These are phyloP conservation scores for Odobenus rosmarus DNA, from an alignment of 2,113 vertebrate species.

Conservation along the genomic window DNA sequence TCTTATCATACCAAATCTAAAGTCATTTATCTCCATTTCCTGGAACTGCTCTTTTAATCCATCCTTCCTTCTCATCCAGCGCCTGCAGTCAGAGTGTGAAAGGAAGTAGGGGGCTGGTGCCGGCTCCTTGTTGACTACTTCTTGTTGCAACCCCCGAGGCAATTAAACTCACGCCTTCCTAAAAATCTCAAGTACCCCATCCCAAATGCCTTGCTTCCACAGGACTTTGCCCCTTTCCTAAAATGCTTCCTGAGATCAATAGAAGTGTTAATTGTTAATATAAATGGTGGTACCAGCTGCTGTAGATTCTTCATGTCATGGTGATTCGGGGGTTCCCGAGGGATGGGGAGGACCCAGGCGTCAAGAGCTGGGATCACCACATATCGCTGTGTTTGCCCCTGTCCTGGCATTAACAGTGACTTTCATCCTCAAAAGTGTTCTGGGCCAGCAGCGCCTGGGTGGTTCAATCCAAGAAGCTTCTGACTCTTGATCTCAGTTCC, in stretches of 20 bases:
- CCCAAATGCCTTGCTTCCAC: neutral
- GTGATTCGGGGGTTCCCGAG: neutral
- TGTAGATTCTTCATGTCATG: neutral
- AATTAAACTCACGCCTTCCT: neutral
- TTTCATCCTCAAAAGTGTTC: neutral
- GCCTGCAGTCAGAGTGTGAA: neutral
- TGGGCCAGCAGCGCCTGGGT: neutral
- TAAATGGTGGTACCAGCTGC: neutral
- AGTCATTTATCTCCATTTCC: conserved; percentile 61
- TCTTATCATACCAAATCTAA: neutral
- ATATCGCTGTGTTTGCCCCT: neutral
- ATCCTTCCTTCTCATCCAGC: neutral
- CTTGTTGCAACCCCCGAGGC: neutral
- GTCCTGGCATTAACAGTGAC: neutral
- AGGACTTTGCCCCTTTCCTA: neutral
- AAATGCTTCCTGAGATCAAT: neutral
- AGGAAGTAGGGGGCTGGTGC: neutral
- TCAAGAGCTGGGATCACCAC: neutral
- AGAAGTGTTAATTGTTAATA: neutral
- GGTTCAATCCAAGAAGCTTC: neutral
- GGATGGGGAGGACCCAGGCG: neutral
- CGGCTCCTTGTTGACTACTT: neutral
- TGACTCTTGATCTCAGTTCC: neutral
- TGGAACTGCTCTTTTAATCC: neutral
- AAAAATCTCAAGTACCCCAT: neutral